Base-by-base conservation (phyloP, 1,140 invertebrate species). In the Trialeurodes vaporariorum region DNA sequence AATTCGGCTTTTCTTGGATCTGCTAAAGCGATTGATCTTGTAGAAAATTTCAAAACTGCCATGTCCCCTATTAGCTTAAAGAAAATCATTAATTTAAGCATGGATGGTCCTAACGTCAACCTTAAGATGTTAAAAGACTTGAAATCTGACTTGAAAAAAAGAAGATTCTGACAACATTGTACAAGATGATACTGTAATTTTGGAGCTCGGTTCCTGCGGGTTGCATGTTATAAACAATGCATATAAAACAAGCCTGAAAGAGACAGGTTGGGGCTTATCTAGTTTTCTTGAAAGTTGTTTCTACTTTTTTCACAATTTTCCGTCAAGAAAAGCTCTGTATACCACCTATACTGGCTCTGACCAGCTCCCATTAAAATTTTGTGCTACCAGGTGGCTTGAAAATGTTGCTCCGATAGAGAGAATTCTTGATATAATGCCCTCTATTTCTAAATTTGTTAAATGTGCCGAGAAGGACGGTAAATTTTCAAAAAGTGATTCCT, bases 1-100 rank as follows among this genome's bases (percentile, higher is more conserved):
- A 67, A 21, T 21, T 72, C 72, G 2, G 25, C 68, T 1, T 72
- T 73, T 65, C 64, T 73, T 21, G 26, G 66, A 13, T 67, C 68
- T 67, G 61, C 66, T 22, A 73, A 23, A 34, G 67, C 72, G 61
- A 13, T 1, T 59, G 61, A 73, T 58, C 60, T 73, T 22, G 11
- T 72, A 23, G n/a, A 67, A 0, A 59, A 66, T 58, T 70, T 73
- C 34, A 23, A 61, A n/a, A 13, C 27, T 26, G 68, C 25, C 26
- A 25, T 65, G 13, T 22, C 1, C 11, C 63, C 59, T 17, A 17
- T 71, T 26, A 66, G 69, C 62, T 13, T 70, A 9, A 2, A 26
- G 5, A 71, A 72, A 65, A 25, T 73, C 12, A 26, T 72, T 5
- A 70, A 74, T 59, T 49, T 72, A n/a, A 71, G 71, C 22, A 71